Conservation (phyloP, 2,113 vertebrate species). For the Pavo muticus region DNA sequence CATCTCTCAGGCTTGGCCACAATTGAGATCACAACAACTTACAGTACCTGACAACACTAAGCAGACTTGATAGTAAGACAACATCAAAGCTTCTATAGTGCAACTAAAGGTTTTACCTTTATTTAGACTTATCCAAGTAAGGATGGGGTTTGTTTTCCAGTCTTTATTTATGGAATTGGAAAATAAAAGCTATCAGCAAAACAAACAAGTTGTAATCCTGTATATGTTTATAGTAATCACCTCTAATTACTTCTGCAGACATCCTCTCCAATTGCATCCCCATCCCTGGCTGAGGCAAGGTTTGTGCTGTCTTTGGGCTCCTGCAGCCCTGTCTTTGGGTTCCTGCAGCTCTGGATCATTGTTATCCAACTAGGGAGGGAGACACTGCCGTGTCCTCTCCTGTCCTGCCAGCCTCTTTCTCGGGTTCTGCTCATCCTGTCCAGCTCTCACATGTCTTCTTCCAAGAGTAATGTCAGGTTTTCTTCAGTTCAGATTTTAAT, state of each 20-base stretch:
- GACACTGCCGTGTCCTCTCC: too few species aligned
- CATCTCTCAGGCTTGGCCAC: not conserved
- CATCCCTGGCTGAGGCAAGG: too few species aligned
- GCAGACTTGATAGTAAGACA: not conserved
- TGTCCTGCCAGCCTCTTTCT: not conserved
- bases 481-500: not conserved
- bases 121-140: slow-evolving; percentile 19
- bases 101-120: not conserved
- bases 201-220: not conserved
- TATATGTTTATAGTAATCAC: not conserved
- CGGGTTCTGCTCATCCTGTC: not conserved
- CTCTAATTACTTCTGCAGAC: not conserved
- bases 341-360: accelerated
- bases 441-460: not conserved
- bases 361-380: accelerated
- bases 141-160: not conserved
- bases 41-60: not conserved
- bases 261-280: not conserved
- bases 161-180: not conserved
- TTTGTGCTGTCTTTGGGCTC: not conserved
- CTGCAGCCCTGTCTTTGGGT: not conserved
- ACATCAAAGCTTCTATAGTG: not conserved
- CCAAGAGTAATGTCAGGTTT: not conserved
- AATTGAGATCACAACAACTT: too few species aligned
- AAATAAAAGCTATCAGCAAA: slow-evolving; percentile 16